A percentile compares a stretch with the other conserved stretches of the same genome.
Conservation (phyloP, 2,888 invertebrate species). For the Drepanosiphum platanoidis region DNA sequence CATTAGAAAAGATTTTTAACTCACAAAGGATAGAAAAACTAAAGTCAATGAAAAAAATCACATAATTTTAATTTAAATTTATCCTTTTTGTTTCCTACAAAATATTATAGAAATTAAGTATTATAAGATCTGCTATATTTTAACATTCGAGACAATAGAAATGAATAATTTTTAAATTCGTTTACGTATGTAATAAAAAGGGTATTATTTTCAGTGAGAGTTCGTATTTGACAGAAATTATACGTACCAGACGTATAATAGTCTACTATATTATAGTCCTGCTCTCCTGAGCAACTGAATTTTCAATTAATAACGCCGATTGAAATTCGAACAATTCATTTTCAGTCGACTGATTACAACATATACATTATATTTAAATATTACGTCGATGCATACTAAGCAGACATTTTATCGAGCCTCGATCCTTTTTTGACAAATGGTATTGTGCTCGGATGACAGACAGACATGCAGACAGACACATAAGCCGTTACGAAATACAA, state of each 20-base stretch:
- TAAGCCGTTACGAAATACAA: slow-evolving; percentile 33
- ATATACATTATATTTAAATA: neutral
- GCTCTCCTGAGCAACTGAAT: neutral
- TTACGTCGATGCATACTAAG: neutral
- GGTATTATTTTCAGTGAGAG: neutral
- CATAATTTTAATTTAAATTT: no score
- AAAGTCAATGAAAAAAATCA: no score
- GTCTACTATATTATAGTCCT: neutral
- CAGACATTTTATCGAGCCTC: neutral
- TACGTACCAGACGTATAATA: neutral
- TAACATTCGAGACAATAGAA: neutral
- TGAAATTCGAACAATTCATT: neutral
- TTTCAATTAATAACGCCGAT: neutral
- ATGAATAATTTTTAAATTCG: neutral
- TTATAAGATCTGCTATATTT: no score
- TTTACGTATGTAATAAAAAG: neutral
- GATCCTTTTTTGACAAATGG: slow-evolving; percentile 18
- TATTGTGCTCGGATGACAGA: slow-evolving; percentile 29
- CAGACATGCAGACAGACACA: slow-evolving; percentile 45
- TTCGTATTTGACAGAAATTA: neutral
- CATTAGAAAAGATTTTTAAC: no score
- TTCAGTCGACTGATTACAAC: neutral
- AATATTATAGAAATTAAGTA: neutral
- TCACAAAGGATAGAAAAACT: no score
- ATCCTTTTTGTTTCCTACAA: no score